Evolutionary conservation across 2,113 vertebrate genomes (phyloP), one percentile per base, ranked within the genome.

Genomic region (Pomatorhinus ruficollis): DNA sequence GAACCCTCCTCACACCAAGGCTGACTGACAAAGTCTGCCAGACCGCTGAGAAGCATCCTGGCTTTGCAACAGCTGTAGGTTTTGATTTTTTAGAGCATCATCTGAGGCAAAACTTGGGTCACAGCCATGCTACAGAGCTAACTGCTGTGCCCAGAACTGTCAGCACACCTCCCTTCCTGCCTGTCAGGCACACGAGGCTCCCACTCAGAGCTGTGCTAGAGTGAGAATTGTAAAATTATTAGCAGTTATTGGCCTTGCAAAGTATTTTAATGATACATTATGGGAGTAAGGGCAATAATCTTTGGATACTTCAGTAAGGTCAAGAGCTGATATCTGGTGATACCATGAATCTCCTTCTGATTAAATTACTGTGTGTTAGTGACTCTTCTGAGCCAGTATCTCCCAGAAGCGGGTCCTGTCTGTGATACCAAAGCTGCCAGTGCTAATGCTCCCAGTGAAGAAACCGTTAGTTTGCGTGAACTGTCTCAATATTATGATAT

Each of bases 71-170:
- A 68, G 22, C 44, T 47, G 8, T 12, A 87, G 15, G 31, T 44
- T 91, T 86, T 47, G 27, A 69, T 68, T 65, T 47, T 33, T 60
- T 35, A 64, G 40, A 65, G 33, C 37, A 76, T 13, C 19, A 17
- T 20, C n/a, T 1, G 1, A 78, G 56, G 27, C 25, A 68, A 75
- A 76, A 42, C 53, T 57, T 0, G 0, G 40, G 22, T 82, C 50
- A 92, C 18, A 76, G 54, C n/a, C 45, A 23, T 7, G 47, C n/a
- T 2, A 28, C 18, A 85, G 30, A 89, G 52, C 49, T 64, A 37
- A 52, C 30, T 82, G 42, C 70, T 49, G 22, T 40, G 12, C 42
- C 40, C 61, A 44, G 53, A 12, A 14, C 0, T 76, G n/a, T 24
- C 30, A 92, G 53, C 50, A 42, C n/a, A 72, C 12, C 42, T 93